phyloP scores from a whole-genome alignment of 2,888 invertebrate genomes.

The Rhamnusium bicolor region DNA sequence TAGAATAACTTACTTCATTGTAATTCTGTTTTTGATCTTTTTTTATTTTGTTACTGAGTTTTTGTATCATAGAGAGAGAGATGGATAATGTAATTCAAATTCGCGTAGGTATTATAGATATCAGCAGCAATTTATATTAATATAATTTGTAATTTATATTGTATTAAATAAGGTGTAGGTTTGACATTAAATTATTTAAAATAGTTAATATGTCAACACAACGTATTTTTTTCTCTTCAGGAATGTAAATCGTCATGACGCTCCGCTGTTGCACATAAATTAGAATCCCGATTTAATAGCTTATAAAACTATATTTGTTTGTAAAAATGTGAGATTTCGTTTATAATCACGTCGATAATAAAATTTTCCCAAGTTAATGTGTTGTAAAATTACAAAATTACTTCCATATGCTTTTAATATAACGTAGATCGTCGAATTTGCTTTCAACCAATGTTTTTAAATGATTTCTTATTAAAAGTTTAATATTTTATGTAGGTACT shows the following conservation, averaged over 20 bases:
- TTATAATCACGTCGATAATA: slow-evolving; percentile 49
- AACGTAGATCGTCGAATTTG: slow-evolving; percentile 41
- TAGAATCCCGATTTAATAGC: slow-evolving; percentile 57
- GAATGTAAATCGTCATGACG: slow-evolving; percentile 17
- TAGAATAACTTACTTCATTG: no score
- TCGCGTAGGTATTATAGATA: neutral
- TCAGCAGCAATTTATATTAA: neutral
- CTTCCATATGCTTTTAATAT: slow-evolving; percentile 54
- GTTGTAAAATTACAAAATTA: slow-evolving; percentile 51
- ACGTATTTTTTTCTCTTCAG: slow-evolving; percentile 5
- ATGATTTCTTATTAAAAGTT: slow-evolving; percentile 10
- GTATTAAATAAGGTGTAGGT: neutral
- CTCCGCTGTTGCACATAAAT: slow-evolving; percentile 57
- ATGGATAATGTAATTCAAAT: no score
- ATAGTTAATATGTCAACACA: slow-evolving; percentile 14
- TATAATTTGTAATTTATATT: neutral
- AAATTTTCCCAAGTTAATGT: slow-evolving; percentile 30
- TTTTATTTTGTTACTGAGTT: no score
- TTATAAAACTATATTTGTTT: slow-evolving; percentile 60
- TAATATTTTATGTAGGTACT: slow-evolving; percentile 17
- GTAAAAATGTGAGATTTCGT: slow-evolving; percentile 55
- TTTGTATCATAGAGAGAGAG: no score
- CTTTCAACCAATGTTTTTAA: slow-evolving; percentile 11
- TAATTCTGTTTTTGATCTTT: no score
- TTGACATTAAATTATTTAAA: slow-evolving; percentile 18